Conservation (phyloP, 2,113 vertebrate species). For the Phaethornis superciliosus region DNA sequence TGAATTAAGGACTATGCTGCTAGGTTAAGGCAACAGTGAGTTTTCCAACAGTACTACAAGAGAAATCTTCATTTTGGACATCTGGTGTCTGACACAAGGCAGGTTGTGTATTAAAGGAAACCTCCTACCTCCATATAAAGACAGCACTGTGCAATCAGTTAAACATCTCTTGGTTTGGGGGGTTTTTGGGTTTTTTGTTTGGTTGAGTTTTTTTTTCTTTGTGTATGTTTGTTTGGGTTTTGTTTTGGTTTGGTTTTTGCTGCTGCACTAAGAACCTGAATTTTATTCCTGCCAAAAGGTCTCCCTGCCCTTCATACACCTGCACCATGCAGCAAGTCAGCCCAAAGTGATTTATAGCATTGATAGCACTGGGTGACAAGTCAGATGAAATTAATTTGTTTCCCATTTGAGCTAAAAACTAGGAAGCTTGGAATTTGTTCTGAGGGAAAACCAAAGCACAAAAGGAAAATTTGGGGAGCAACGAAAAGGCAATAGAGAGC, state of each 20-base stretch:
- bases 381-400: not conserved
- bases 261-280: not conserved
- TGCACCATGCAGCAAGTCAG: not conserved
- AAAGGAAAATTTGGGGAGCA: not conserved
- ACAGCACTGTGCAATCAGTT: not conserved
- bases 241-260: too few species aligned
- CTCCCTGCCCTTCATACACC: not conserved
- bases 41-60: too few species aligned
- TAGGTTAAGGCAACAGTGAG: too few species aligned
- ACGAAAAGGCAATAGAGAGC: not conserved
- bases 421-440: not conserved
- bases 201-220: not conserved
- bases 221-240: too few species aligned
- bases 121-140: not conserved
- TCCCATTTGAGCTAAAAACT: accelerated
- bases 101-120: not conserved
- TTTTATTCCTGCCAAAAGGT: not conserved
- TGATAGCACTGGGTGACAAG: not conserved
- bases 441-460: not conserved
- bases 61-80: too few species aligned
- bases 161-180: not conserved
- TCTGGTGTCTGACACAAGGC: not conserved
- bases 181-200: not conserved
- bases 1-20: too few species aligned
- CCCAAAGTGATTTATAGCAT: not conserved